A percentile compares a stretch with the other conserved stretches of the same genome.
Conservation (phyloP, 2,888 invertebrate species). For the Merodon equestris region DNA sequence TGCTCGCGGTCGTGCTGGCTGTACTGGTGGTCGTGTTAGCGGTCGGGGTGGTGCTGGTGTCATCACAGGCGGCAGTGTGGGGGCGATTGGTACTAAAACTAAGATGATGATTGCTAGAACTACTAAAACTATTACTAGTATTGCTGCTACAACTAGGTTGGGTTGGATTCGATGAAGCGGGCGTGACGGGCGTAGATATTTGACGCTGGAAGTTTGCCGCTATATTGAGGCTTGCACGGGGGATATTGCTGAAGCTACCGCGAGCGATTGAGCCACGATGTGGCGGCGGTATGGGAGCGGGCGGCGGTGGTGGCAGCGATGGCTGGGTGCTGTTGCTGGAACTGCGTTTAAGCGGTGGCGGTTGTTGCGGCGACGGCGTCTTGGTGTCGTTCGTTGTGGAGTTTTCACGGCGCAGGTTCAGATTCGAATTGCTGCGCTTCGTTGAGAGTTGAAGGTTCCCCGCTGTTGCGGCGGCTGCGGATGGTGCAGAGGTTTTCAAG, state of each 20-base stretch:
- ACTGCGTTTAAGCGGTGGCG: slow-evolving; percentile 66
- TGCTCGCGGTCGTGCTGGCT: slow-evolving; percentile 20
- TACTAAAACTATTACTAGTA: slow-evolving; percentile 68
- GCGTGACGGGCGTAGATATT: slow-evolving; percentile 36
- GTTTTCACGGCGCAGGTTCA: slow-evolving; percentile 76
- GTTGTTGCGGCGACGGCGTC: slow-evolving; percentile 58
- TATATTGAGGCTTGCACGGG: slow-evolving; percentile 77
- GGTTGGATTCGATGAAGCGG: slow-evolving; percentile 45
- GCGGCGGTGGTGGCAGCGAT: slow-evolving; percentile 71
- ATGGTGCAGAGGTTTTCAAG: slow-evolving; percentile 74
- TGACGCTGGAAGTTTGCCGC: slow-evolving; percentile 69
- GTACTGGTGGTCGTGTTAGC: too few relatives aligned
- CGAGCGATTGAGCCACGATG: slow-evolving; percentile 72
- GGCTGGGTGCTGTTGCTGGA: slow-evolving; percentile 69
- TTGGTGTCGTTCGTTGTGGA: slow-evolving; percentile 69
- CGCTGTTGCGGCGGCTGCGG: slow-evolving; percentile 18
- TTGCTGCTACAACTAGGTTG: slow-evolving; percentile 63
- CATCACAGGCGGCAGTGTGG: slow-evolving; percentile 72
- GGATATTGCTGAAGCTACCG: slow-evolving; percentile 77
- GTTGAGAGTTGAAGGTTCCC: slow-evolving; percentile 67
- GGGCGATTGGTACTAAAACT: slow-evolving; percentile 70
- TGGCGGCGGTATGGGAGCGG: slow-evolving; percentile 67
- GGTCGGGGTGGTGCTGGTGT: slow-evolving; percentile 22
- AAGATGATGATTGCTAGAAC: slow-evolving; percentile 64
- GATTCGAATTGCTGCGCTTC: slow-evolving; percentile 76